Percentiles rank a stretch among this genome's conserved stretches.
These are phyloP conservation scores for Zoanthus sociatus DNA, from an alignment of 92 coral and sea anemone genomes.

Conservation along the genomic window DNA sequence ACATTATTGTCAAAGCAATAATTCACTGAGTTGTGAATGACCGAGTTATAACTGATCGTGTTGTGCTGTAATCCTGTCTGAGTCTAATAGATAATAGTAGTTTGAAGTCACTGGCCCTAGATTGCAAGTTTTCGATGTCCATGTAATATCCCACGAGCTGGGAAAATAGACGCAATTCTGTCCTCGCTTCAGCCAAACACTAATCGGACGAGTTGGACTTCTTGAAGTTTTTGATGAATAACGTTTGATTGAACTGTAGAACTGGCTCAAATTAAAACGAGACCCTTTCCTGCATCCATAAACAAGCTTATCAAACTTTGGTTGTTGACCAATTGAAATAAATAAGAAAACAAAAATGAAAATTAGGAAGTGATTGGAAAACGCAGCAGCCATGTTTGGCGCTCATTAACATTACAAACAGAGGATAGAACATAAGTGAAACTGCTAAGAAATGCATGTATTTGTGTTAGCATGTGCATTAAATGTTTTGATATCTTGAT, in stretches of 20 bases:
- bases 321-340: neutral
- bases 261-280: neutral
- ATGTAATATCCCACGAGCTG: conserved; percentile 30
- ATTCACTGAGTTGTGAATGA: conserved; percentile 5
- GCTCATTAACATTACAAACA: conserved; percentile 25
- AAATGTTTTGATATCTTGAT: too few species aligned
- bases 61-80: neutral
- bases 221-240: neutral
- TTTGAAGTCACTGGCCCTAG: conserved; percentile 33
- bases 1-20: neutral
- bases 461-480: too few species aligned
- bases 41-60: too few species aligned
- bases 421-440: too few species aligned
- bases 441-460: too few species aligned
- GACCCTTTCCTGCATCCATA: neutral
- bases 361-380: neutral
- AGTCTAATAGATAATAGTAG: neutral
- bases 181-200: conserved; percentile 24
- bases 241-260: conserved; percentile 3
- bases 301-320: neutral
- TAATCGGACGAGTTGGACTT: conserved; percentile 26
- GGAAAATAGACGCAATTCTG: conserved; percentile 22
- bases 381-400: conserved; percentile 27
- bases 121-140: conserved; percentile 37
- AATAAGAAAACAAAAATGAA: neutral